Evolutionary conservation across 2,113 vertebrate genomes (phyloP).

Genomic region (Sebastes schlegelii): DNA sequence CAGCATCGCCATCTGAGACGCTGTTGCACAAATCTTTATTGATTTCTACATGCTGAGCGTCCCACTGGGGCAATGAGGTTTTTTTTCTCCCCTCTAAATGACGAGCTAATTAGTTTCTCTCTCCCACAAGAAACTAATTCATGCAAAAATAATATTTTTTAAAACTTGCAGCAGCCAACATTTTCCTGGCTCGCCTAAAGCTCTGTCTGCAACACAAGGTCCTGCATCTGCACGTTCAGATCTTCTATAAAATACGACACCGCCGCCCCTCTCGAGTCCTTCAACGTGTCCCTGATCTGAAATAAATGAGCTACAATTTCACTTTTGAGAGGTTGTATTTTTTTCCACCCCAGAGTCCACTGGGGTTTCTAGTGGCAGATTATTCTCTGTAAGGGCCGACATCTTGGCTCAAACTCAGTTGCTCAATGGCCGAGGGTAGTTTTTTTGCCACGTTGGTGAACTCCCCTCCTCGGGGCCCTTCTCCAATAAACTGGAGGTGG

Average conservation of each 20-base stretch:
- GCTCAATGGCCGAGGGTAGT: not conserved
- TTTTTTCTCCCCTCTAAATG: conserved; percentile 14
- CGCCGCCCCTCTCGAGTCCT: not conserved
- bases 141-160: conserved; percentile 27
- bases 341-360: not conserved
- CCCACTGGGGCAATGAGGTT: conserved; percentile 12
- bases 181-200: conserved; percentile 21
- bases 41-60: conserved; percentile 60
- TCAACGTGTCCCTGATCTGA: not conserved
- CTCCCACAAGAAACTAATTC: conserved; percentile 25
- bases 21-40: conserved; percentile 59
- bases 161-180: conserved; percentile 14
- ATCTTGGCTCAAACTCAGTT: conserved; percentile 39
- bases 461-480: conserved; percentile 29
- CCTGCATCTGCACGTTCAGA: conserved; percentile 13
- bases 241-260: not conserved
- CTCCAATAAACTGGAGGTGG: conserved; percentile 37
- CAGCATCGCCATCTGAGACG: conserved; percentile 38
- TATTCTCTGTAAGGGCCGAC: not conserved
- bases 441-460: conserved; percentile 53
- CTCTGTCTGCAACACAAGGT: conserved; percentile 1
- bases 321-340: not conserved
- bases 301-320: conserved; percentile 2
- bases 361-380: not conserved
- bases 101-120: conserved; percentile 51